phyloP scores from a whole-genome alignment of 2,888 invertebrate species.

The Ophraella communa region DNA sequence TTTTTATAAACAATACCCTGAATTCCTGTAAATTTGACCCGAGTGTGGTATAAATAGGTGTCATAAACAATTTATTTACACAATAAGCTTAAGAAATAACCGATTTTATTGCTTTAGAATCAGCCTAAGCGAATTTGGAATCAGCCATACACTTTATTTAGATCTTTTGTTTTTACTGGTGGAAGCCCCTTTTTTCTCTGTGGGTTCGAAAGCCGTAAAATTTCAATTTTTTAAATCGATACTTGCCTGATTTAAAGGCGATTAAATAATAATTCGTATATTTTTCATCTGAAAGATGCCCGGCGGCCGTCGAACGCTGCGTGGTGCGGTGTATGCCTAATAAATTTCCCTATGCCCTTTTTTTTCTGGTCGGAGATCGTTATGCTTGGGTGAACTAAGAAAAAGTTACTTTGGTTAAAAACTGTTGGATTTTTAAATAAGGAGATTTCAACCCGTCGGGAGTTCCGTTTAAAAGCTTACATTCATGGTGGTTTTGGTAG shows the following conservation, averaged over 20 bases:
- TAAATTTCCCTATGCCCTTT: constrained; percentile 38
- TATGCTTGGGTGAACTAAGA: constrained; percentile 50
- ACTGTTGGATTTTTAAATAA: constrained; percentile 51
- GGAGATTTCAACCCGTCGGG: constrained; percentile 56
- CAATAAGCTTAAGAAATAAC: too few species aligned
- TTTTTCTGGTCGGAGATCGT: constrained; percentile 30
- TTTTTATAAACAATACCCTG: too few species aligned
- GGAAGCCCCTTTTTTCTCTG: background rate
- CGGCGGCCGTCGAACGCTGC: too few species aligned
- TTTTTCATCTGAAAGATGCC: constrained; percentile 29
- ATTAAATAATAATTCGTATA: constrained; percentile 37
- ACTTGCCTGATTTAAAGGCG: constrained; percentile 16
- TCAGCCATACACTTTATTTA: too few species aligned
- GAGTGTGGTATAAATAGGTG: too few species aligned
- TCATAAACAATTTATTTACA: too few species aligned
- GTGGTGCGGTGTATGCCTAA: too few species aligned
- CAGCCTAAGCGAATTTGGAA: too few species aligned
- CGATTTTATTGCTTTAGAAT: too few species aligned
- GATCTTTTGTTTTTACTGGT: too few species aligned
- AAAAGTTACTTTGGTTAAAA: constrained; percentile 48
- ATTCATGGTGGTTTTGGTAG: constrained; percentile 41
- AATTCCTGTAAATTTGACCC: too few species aligned
- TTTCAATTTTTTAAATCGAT: constrained; percentile 3
- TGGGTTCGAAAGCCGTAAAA: background rate
- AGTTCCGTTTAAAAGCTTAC: constrained; percentile 55